Percentiles rank a stretch among this genome's conserved stretches.
Conservation (phyloP, 2,888 invertebrate genomes). For the Leuctra nigra region DNA sequence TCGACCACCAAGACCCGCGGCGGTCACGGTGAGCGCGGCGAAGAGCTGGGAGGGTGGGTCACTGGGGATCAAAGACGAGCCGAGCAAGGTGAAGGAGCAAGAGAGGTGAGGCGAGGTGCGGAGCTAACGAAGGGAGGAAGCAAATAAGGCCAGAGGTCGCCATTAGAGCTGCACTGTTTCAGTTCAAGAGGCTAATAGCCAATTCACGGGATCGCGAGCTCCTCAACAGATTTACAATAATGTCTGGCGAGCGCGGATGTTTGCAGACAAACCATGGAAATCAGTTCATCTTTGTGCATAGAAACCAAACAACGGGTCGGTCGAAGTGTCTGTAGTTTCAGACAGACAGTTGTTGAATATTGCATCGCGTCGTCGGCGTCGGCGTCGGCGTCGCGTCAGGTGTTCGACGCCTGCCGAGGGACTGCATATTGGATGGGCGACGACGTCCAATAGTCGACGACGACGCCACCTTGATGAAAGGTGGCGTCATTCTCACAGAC, state of each 20-base stretch:
- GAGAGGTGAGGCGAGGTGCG: slow-evolving; percentile 31
- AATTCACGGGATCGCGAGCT: slow-evolving; percentile 38
- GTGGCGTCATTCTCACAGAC: slow-evolving; percentile 10
- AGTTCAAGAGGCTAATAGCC: slow-evolving; percentile 42
- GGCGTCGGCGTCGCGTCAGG: background rate
- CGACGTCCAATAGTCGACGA: background rate
- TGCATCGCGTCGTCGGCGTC: background rate
- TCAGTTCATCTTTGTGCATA: too few species aligned
- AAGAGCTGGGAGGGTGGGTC: slow-evolving; percentile 22
- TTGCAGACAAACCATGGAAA: too few species aligned
- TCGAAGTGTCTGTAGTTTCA: too few species aligned
- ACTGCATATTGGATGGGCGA: slow-evolving; percentile 5
- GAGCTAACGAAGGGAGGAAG: slow-evolving; percentile 35
- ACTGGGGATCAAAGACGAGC: slow-evolving; percentile 33
- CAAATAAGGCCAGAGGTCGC: slow-evolving; percentile 40
- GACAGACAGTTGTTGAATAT: too few species aligned
- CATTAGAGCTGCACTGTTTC: slow-evolving; percentile 42
- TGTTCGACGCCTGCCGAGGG: background rate
- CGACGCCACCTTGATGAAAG: slow-evolving; percentile 12
- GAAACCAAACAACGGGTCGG: too few species aligned
- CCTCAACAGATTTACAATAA: too few species aligned
- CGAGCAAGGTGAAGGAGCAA: slow-evolving; percentile 35
- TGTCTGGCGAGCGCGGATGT: too few species aligned
- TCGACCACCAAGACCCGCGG: slow-evolving; percentile 17
- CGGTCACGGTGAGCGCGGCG: slow-evolving; percentile 24